Conservation (phyloP, 2,888 invertebrate genomes). For the Cataglyphis rosenhaueri region DNA sequence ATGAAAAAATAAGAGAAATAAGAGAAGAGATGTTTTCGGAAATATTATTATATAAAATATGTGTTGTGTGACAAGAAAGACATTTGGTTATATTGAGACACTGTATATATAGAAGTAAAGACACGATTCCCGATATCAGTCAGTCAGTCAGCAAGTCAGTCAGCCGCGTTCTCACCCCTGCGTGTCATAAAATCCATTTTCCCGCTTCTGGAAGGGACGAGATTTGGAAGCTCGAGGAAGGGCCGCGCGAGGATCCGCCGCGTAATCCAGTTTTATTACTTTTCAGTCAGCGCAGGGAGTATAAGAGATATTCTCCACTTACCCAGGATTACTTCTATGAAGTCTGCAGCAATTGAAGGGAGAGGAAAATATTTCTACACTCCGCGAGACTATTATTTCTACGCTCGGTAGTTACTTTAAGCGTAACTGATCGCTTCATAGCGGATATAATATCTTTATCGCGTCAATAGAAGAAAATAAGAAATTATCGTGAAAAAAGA, state of each 20-base stretch:
- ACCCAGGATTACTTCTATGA: constrained; percentile 67
- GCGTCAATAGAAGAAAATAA: background rate
- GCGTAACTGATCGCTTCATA: background rate
- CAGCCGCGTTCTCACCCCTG: constrained; percentile 65
- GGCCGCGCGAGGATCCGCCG: constrained; percentile 61
- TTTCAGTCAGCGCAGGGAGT: constrained; percentile 69
- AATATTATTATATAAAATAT: background rate
- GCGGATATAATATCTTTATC: background rate
- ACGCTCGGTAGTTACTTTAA: constrained; percentile 22
- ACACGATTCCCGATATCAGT: constrained; percentile 72
- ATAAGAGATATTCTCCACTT: constrained; percentile 71
- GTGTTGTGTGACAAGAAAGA: background rate
- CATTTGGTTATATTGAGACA: constrained; percentile 4
- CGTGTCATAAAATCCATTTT: constrained; percentile 74
- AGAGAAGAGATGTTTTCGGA: background rate
- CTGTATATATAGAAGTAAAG: constrained; percentile 27
- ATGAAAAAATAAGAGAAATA: background rate
- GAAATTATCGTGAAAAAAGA: background rate
- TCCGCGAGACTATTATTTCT: constrained; percentile 33
- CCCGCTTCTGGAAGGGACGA: constrained; percentile 64
- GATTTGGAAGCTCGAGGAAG: constrained; percentile 61
- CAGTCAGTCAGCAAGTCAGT: constrained; percentile 71
- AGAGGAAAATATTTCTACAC: constrained; percentile 64
- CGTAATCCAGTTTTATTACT: constrained; percentile 76
- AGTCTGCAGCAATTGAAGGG: constrained; percentile 69